Percentiles rank a stretch among this genome's conserved stretches.
Evolutionary conservation across 2,888 invertebrate species (phyloP).

Genomic region (Orchestes rusci): DNA sequence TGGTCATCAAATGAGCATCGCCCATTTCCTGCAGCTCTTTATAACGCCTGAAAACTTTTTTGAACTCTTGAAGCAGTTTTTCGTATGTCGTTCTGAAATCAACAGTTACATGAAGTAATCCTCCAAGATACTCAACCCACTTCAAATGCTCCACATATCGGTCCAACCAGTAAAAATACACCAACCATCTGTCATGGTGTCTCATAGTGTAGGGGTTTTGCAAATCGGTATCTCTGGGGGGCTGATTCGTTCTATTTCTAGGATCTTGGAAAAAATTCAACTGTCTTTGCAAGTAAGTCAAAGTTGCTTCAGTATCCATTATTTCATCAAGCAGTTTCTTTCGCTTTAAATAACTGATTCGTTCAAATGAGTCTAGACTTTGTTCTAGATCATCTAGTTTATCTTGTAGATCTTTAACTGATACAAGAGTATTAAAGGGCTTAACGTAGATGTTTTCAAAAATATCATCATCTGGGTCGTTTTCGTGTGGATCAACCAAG

Average conservation of each 20-base stretch:
- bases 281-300: slow-evolving; percentile 10
- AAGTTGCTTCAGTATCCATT: slow-evolving; percentile 16
- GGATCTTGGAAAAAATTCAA: slow-evolving; percentile 1
- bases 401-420: slow-evolving; percentile 10
- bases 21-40: slow-evolving; percentile 50
- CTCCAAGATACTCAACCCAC: slow-evolving; percentile 3
- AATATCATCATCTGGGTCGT: slow-evolving; percentile 19
- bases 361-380: background rate
- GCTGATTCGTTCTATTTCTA: background rate
- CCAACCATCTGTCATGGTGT: slow-evolving; percentile 34
- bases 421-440: slow-evolving; percentile 7
- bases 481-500: no score
- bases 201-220: slow-evolving; percentile 30
- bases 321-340: slow-evolving; percentile 16
- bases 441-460: slow-evolving; percentile 13
- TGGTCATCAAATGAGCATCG: slow-evolving; percentile 50
- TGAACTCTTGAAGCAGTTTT: no score
- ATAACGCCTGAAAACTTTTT: slow-evolving; percentile 35
- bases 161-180: slow-evolving; percentile 38
- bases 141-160: slow-evolving; percentile 21
- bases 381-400: slow-evolving; percentile 5
- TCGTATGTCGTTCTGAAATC: no score
- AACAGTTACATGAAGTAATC: no score
- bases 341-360: slow-evolving; percentile 7
- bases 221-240: slow-evolving; percentile 24